Percentiles rank a stretch among this genome's conserved stretches.
Evolutionary conservation across 2,113 vertebrate species (phyloP).

Genomic region (Notarius quadriscutis): DNA sequence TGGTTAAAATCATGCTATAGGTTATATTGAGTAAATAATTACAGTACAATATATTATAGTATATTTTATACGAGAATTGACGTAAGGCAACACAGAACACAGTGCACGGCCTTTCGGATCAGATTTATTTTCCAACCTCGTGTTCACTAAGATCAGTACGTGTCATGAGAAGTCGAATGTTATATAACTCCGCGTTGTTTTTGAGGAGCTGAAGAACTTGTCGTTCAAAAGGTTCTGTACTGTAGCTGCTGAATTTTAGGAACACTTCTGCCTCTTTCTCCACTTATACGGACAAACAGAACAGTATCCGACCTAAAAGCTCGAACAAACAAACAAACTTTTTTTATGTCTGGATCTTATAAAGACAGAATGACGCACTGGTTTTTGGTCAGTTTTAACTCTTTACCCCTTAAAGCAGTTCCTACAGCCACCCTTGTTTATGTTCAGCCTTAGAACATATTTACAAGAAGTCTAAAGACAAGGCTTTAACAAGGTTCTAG

Average conservation of each 20-base stretch:
- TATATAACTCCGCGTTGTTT: neutral
- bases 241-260: neutral
- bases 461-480: too few relatives aligned
- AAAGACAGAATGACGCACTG: neutral
- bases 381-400: conserved; percentile 4
- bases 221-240: neutral
- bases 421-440: too few relatives aligned
- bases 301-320: neutral
- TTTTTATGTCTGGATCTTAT: neutral
- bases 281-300: neutral
- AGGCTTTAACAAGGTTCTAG: too few relatives aligned
- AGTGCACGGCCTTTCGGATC: neutral
- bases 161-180: neutral
- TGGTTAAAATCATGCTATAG: neutral
- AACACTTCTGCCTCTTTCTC: neutral
- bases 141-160: neutral
- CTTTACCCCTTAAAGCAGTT: too few relatives aligned
- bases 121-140: neutral
- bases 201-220: neutral
- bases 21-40: neutral
- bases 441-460: too few relatives aligned
- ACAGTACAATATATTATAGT: neutral
- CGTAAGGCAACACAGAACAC: neutral
- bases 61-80: neutral
- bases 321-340: neutral